These are phyloP conservation scores for Ceuthmochares aereus DNA, from an alignment of 2,113 vertebrate species.

Conservation along the genomic window DNA sequence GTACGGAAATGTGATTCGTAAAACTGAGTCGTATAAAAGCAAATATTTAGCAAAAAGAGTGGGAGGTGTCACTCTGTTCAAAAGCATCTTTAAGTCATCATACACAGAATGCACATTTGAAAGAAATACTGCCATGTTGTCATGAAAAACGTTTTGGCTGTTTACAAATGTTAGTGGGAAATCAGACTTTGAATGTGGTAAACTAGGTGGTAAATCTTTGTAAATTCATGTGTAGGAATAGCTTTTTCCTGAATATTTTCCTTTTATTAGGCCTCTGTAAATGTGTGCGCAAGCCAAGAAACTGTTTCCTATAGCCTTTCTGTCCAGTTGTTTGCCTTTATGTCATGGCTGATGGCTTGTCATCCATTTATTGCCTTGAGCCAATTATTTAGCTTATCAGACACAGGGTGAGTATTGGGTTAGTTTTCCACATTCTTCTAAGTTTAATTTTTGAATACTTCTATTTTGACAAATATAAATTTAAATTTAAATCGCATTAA, in stretches of 20 bases:
- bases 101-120: neutral
- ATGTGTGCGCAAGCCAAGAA: neutral
- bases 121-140: neutral
- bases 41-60: slow-evolving; percentile 36
- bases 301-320: neutral
- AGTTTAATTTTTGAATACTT: neutral
- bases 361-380: neutral
- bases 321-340: neutral
- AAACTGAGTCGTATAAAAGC: neutral
- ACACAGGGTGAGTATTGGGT: neutral
- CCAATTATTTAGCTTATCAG: neutral
- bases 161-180: neutral
- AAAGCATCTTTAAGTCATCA: neutral
- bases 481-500: neutral
- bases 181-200: neutral
- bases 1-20: neutral
- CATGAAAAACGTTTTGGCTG: neutral
- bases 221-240: neutral
- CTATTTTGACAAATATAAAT: neutral
- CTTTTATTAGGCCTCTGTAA: neutral
- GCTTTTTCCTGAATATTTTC: neutral
- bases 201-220: neutral
- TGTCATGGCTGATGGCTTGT: neutral
- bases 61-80: neutral
- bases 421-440: neutral